Conservation (phyloP, 2,888 invertebrate species). For the Apomyelois bistriatella region DNA sequence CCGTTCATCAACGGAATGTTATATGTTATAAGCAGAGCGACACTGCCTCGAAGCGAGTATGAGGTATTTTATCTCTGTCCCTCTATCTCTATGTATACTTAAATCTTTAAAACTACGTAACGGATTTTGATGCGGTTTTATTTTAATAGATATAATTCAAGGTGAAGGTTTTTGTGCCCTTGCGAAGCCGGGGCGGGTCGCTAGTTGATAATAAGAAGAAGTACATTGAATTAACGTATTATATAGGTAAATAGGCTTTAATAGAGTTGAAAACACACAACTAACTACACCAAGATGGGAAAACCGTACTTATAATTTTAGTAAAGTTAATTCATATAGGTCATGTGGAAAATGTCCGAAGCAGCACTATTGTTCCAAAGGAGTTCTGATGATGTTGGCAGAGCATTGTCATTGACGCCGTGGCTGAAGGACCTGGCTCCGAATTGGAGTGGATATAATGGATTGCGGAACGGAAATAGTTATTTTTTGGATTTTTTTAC, state of each 20-base stretch:
- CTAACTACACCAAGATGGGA: no score
- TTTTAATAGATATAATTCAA: no score
- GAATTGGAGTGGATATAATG: slow-evolving; percentile 76
- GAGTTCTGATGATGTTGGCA: slow-evolving; percentile 79
- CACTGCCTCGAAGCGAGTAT: slow-evolving; percentile 74
- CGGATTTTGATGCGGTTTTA: no score
- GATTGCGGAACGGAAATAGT: slow-evolving; percentile 65
- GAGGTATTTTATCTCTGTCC: slow-evolving; percentile 47
- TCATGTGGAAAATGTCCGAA: slow-evolving; percentile 57
- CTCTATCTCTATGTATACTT: no score
- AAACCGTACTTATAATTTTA: no score
- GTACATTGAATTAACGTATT: no score
- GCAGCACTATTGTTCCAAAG: slow-evolving; percentile 77
- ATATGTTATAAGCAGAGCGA: slow-evolving; percentile 74
- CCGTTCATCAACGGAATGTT: slow-evolving; percentile 79
- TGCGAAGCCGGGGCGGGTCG: no score
- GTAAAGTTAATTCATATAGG: neutral
- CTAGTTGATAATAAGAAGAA: no score
- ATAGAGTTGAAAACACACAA: no score
- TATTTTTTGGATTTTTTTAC: slow-evolving; percentile 72
- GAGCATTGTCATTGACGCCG: slow-evolving; percentile 77
- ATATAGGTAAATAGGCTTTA: no score
- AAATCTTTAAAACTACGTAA: no score
- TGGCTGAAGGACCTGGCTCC: slow-evolving; percentile 82
- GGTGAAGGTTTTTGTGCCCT: no score